Base-by-base conservation (phyloP, 1,140 invertebrate genomes). In the Zophobas atratus region DNA sequence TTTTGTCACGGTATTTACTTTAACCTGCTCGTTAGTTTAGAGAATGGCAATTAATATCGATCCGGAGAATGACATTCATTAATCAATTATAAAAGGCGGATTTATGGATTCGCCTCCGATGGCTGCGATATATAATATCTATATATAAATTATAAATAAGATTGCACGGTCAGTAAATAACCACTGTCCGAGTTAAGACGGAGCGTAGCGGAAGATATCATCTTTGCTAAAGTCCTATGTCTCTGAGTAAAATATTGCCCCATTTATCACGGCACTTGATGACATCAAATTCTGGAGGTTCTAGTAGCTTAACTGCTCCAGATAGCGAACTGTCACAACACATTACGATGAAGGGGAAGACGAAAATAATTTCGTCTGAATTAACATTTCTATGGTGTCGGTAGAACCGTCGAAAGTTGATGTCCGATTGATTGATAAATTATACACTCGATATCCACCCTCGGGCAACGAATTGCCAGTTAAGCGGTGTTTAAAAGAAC, bases 131-230 rank as follows among this genome's bases (percentile, higher is more conserved):
- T 67, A 67, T 67, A 67, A 67, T 73, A 73, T 73, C 49, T 73
- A 53, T 56, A 82, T 82, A 82, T 82, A 82, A 82, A 82, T 82
- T 82, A 82, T 82, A 82, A 78, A 82, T 78, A 80, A 81, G 80
- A 79, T 79, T 78, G 80, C 78, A 82, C 80, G 81, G 81, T 77
- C 81, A 82, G 79, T 82, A 82, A 82, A 82, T 82, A 82, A 82
- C 81, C 75, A 78, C 76, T 79, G 80, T 78, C 78, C 79, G 74
- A 51, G 77, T 75, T 80, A 80, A 82, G 77, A 79, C 81, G 60
- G 76, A 81, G 76, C 77, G 79, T 75, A 82, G 79, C 78, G 77
- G 79, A 76, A 82, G 81, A 82, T 82, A 82, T 82, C 81, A 82
- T 82, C 81, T 82, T 67, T 75, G 76, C 81, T 82, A 81, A 82